A percentile compares a stretch with the other conserved stretches of the same genome.
These are phyloP conservation scores for Oreocharis arfaki DNA, from an alignment of 2,113 vertebrate genomes.

Conservation along the genomic window DNA sequence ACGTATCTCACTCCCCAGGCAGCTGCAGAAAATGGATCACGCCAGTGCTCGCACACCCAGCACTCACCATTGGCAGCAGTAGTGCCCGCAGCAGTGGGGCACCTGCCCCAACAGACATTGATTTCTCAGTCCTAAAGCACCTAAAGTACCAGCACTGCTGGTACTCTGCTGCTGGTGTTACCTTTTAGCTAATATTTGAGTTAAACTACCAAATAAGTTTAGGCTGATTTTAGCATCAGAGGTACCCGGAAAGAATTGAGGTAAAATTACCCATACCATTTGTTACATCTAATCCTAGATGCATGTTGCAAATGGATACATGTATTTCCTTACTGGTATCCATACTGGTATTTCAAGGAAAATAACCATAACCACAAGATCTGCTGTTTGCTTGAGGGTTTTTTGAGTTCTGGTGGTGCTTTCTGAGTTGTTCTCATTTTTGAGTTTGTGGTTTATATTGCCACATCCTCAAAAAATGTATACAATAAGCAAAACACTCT, in stretches of 20 bases:
- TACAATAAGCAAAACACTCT: neutral
- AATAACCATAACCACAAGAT: neutral
- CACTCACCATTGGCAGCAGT: fast-evolving
- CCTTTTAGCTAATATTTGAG: neutral
- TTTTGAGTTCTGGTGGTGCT: neutral
- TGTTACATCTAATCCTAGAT: neutral
- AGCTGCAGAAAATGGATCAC: neutral
- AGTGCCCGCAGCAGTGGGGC: neutral
- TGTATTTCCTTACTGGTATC: neutral
- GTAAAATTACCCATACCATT: neutral
- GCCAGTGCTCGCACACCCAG: fast-evolving
- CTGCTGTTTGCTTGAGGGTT: neutral
- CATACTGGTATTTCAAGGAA: neutral
- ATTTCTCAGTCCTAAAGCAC: neutral
- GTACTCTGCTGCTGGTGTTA: neutral
- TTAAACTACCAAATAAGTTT: neutral
- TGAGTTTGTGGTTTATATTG: neutral
- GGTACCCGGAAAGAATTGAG: neutral
- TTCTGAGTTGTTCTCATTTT: neutral
- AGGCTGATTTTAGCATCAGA: neutral
- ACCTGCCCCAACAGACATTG: neutral
- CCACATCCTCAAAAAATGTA: neutral
- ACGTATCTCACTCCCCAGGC: fast-evolving
- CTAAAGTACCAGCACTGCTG: neutral
- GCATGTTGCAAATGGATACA: neutral